phyloP scores from a whole-genome alignment of 2,113 vertebrate species.

The Antennarius striatus region DNA sequence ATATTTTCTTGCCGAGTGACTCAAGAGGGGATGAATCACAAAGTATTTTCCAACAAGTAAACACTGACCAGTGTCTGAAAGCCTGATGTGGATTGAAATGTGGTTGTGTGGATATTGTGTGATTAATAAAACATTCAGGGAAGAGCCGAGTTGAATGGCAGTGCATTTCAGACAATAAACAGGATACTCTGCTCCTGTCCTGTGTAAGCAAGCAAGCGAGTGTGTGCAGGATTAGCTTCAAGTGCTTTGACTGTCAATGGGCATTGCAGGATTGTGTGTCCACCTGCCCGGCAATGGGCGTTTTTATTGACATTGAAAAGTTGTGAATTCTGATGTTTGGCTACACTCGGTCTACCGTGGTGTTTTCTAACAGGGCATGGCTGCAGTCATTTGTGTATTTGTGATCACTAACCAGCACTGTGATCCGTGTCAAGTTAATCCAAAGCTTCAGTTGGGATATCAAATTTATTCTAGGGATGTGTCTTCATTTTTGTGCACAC shows the following conservation, averaged over 20 bases:
- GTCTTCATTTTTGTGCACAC: neutral
- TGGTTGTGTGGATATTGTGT: slow-evolving; percentile 8
- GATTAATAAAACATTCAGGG: slow-evolving; percentile 35
- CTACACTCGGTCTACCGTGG: neutral
- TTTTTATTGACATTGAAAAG: slow-evolving; percentile 4
- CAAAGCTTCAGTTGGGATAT: neutral
- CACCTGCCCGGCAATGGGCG: slow-evolving; percentile 29
- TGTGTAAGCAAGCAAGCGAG: slow-evolving; percentile 9
- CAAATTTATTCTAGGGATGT: neutral
- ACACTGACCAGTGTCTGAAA: slow-evolving; percentile 26
- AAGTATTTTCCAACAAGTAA: slow-evolving; percentile 20
- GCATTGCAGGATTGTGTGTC: slow-evolving; percentile 11
- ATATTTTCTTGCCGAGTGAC: slow-evolving; percentile 48
- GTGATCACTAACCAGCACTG: neutral
- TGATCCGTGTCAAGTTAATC: slow-evolving; percentile 30
- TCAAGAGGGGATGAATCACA: slow-evolving; percentile 58
- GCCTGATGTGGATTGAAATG: slow-evolving; percentile 4
- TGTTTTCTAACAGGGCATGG: slow-evolving; percentile 62
- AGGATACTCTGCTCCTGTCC: slow-evolving; percentile 39
- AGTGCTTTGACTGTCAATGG: slow-evolving; percentile 3
- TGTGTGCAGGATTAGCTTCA: slow-evolving; percentile 31
- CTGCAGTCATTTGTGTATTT: slow-evolving; percentile 24
- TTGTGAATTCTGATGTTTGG: slow-evolving; percentile 15
- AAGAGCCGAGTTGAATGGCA: neutral
- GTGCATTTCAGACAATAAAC: slow-evolving; percentile 34